phyloP scores from a whole-genome alignment of 1,140 invertebrate species.

The Bombus breviceps region DNA sequence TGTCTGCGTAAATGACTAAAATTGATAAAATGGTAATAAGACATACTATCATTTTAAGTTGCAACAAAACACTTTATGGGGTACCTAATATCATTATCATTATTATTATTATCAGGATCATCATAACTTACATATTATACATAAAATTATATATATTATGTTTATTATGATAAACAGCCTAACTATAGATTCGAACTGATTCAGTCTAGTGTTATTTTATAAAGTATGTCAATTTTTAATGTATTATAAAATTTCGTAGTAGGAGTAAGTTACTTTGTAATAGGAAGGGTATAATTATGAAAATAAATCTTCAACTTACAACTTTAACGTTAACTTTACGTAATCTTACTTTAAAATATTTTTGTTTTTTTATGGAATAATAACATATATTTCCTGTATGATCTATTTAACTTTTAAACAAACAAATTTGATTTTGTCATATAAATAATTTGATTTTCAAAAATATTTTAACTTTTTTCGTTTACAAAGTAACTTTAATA shows the following conservation, averaged over 20 bases:
- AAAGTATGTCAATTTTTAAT: constrained; percentile 1
- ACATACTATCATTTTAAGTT: neutral
- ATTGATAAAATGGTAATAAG: too few species aligned
- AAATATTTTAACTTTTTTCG: neutral
- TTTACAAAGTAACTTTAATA: constrained; percentile 4
- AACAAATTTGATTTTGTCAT: too few species aligned
- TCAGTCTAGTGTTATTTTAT: constrained; percentile 4
- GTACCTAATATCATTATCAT: neutral
- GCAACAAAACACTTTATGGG: neutral
- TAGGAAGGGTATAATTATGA: neutral
- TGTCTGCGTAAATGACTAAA: too few species aligned
- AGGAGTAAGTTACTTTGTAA: constrained; percentile 8
- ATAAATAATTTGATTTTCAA: neutral
- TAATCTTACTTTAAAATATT: neutral
- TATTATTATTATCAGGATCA: neutral
- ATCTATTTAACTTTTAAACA: too few species aligned
- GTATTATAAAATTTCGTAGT: neutral
- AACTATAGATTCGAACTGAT: neutral
- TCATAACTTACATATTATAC: neutral
- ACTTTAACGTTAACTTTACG: neutral
- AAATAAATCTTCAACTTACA: neutral
- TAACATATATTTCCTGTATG: neutral
- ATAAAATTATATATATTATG: constrained; percentile 13
- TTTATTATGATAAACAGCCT: constrained; percentile 26
- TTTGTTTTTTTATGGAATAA: neutral